Base-by-base conservation (phyloP, 2,797 vertebrate species). In the Enteromius treurensis region DNA sequence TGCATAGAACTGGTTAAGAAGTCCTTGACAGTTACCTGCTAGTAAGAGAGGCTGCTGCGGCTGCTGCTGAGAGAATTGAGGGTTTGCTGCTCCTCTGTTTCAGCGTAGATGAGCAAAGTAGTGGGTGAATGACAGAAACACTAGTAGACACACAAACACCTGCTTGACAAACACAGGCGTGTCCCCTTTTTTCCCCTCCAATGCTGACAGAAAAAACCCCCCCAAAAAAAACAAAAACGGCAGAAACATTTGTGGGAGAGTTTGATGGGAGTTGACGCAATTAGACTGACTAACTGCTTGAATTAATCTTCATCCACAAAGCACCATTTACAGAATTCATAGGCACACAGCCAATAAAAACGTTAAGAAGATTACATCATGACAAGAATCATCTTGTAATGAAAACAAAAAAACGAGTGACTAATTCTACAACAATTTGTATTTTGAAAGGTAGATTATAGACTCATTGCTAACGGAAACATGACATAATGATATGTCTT, bases 141-240 rank as follows among this genome's bases (percentile, higher is more conserved):
- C 40, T 51, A 29, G 53, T 17, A 45, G 64, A 71, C 40, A 62
- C 55, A 65, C 29, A 75, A 74, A 53, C 58, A 81, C 21, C 29
- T 64, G 58, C 29, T 49, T 74, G 70, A 64, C 45, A 73, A 75
- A 65, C 69, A 53, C 32, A 75, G 80, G 80, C 58, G 70, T 81
- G 80, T 81, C 80, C 80, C 32, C n/a, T 60, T 62, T 26, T 53
- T 64, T 51, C 42, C 45, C 26, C 14, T 65, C 13, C 32, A 64
- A 7, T 17, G 40, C 58, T 37, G 29, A 26, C 29, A 49, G 23
- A 19, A 7, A 42, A 26, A 32, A 42, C n/a, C n/a, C n/a, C n/a
- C n/a, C n/a, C n/a, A 11, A 53, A 68, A 26, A 40, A 3, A 19
- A 51, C 1, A 53, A 21, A 42, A 11, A n/a, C 0, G 3, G 21